phyloP scores from a whole-genome alignment of 2,797 vertebrate genomes.

The Anableps anableps region DNA sequence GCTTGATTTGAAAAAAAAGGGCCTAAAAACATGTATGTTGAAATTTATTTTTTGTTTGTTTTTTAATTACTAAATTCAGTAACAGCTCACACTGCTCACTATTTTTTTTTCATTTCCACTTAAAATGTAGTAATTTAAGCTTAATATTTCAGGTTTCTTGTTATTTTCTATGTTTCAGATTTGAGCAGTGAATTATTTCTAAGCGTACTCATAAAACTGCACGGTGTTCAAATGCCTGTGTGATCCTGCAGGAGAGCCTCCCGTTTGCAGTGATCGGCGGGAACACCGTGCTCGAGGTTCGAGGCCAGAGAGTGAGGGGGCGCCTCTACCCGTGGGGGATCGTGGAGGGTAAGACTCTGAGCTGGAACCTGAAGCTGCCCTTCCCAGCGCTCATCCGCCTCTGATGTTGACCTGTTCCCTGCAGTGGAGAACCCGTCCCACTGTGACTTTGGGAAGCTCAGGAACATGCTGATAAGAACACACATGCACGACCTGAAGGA shows the following conservation, averaged over 20 bases:
- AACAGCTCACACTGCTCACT: neutral
- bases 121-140: neutral
- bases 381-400: neutral
- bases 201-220: neutral
- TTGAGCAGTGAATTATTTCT: neutral
- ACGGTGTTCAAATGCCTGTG: neutral
- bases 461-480: conserved; percentile 95
- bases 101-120: neutral
- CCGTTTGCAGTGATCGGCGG: conserved; percentile 97
- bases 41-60: neutral
- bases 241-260: conserved; percentile 85
- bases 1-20: conserved; percentile 2
- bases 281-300: conserved; percentile 94
- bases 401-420: neutral
- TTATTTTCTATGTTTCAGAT: neutral
- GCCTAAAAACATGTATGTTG: neutral
- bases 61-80: neutral
- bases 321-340: conserved; percentile 97
- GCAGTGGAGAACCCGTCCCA: conserved; percentile 95
- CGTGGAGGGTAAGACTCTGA: conserved; percentile 88
- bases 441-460: conserved; percentile 96
- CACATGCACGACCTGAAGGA: conserved; percentile 99
- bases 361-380: neutral
- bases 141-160: neutral
- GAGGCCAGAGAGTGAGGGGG: conserved; percentile 92